Conservation (phyloP, 2,888 invertebrate genomes). For the Heliconius hortense region DNA sequence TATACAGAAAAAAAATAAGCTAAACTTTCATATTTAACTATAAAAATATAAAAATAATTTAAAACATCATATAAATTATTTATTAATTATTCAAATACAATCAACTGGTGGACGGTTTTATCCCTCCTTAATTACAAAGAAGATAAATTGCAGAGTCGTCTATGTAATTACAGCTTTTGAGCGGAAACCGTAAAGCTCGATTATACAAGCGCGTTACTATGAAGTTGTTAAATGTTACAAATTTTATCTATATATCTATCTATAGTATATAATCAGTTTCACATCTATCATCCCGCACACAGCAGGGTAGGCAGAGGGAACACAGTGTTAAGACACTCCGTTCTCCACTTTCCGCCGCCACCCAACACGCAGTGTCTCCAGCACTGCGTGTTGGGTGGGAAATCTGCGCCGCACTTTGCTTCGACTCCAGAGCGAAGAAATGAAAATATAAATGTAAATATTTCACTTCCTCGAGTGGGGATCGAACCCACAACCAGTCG, state of each 20-base stretch:
- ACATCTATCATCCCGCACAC: too few species aligned
- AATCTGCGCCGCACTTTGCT: too few species aligned
- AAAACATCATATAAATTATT: neutral
- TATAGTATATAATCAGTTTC: neutral
- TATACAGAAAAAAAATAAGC: neutral
- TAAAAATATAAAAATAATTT: neutral
- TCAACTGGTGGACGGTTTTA: constrained; percentile 20
- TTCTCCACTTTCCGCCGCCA: too few species aligned
- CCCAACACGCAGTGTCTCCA: too few species aligned
- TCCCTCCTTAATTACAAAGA: constrained; percentile 20
- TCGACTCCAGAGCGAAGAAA: too few species aligned
- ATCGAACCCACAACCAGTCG: too few species aligned
- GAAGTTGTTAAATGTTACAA: neutral
- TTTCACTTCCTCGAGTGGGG: too few species aligned
- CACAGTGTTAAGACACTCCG: too few species aligned
- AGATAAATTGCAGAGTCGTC: constrained; percentile 17
- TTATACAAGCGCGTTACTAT: constrained; percentile 12
- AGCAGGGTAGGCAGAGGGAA: too few species aligned
- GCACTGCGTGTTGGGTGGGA: too few species aligned
- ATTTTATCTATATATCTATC: neutral
- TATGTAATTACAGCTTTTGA: constrained; percentile 18
- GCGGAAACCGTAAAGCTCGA: constrained; percentile 15
- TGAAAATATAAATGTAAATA: too few species aligned
- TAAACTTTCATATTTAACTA: neutral
- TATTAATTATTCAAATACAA: constrained; percentile 21